Percentiles rank a stretch among this genome's conserved stretches.
phyloP scores from a whole-genome alignment of 2,888 invertebrate genomes.

The Apocheima hispidaria region DNA sequence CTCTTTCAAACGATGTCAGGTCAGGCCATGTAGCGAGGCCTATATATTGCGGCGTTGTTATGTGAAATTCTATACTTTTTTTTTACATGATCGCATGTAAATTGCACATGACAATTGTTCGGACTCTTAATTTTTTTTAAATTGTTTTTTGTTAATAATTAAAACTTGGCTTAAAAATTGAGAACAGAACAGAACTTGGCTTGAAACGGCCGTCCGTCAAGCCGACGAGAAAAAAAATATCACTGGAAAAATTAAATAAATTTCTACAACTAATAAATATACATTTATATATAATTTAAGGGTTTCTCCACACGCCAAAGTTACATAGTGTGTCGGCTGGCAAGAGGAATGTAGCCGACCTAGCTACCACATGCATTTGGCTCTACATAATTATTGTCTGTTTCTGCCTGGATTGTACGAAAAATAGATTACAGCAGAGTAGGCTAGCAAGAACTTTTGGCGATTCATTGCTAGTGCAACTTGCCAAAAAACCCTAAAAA shows the following conservation, averaged over 20 bases:
- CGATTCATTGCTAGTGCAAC: not conserved
- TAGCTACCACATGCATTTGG: slow-evolving; percentile 81
- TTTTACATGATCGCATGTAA: not conserved
- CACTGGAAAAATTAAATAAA: slow-evolving; percentile 17
- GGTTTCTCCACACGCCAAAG: slow-evolving; percentile 64
- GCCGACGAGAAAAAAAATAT: not conserved
- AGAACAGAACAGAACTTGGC: not conserved
- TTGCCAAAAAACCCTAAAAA: not conserved
- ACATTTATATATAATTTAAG: slow-evolving; percentile 2
- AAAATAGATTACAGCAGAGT: not conserved
- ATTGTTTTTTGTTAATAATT: too few relatives aligned
- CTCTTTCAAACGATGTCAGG: too few relatives aligned
- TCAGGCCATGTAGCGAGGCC: too few relatives aligned
- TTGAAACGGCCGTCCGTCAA: slow-evolving; percentile 6
- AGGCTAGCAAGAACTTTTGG: not conserved
- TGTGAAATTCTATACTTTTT: too few relatives aligned
- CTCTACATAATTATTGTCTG: slow-evolving; percentile 56
- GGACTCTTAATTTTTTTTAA: too few relatives aligned
- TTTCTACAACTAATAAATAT: not conserved
- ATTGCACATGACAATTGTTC: too few relatives aligned
- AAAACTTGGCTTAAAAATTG: not conserved
- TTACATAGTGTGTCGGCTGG: slow-evolving; percentile 69
- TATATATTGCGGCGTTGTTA: too few relatives aligned
- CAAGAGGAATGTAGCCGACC: slow-evolving; percentile 67
- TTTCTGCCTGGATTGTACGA: slow-evolving; percentile 33